Conservation (phyloP, 2,888 invertebrate species). For the Odontomyia ornata region DNA sequence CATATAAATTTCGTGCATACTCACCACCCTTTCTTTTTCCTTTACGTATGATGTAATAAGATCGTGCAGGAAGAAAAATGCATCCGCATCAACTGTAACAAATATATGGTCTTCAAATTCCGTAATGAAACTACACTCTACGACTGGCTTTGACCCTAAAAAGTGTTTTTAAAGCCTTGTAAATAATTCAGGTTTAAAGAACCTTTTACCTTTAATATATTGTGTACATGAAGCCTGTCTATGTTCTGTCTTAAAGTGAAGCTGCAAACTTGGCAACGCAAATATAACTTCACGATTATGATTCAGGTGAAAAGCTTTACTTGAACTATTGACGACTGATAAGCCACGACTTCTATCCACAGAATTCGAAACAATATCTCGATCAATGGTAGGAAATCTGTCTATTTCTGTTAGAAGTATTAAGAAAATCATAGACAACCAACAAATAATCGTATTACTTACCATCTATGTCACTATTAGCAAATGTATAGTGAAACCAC, state of each 20-base stretch:
- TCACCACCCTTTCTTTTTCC: constrained; percentile 87
- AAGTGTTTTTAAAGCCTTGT: too few species aligned
- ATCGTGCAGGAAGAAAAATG: constrained; percentile 97
- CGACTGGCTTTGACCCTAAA: constrained; percentile 82
- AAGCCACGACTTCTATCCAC: constrained; percentile 68
- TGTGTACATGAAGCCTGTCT: constrained; percentile 80
- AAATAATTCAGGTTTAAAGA: constrained; percentile 1
- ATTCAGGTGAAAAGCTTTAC: constrained; percentile 78
- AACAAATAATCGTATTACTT: constrained; percentile 53
- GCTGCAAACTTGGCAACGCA: constrained; percentile 89
- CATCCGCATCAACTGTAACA: constrained; percentile 97
- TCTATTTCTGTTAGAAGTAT: constrained; percentile 75
- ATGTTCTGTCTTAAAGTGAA: constrained; percentile 93
- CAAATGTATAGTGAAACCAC: constrained; percentile 97
- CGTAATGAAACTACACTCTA: constrained; percentile 96
- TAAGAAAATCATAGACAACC: constrained; percentile 50
- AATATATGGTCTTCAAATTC: constrained; percentile 99
- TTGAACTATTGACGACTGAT: constrained; percentile 62
- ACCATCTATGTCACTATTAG: constrained; percentile 94
- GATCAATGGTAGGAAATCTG: constrained; percentile 87
- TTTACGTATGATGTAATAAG: constrained; percentile 95
- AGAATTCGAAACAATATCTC: constrained; percentile 71
- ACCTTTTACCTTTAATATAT: constrained; percentile 68
- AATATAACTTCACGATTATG: constrained; percentile 96
- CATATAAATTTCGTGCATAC: constrained; percentile 54